A percentile compares a stretch with the other conserved stretches of the same genome.
These are phyloP conservation scores for Gorsachius magnificus DNA, from an alignment of 2,797 vertebrate species.

Conservation along the genomic window DNA sequence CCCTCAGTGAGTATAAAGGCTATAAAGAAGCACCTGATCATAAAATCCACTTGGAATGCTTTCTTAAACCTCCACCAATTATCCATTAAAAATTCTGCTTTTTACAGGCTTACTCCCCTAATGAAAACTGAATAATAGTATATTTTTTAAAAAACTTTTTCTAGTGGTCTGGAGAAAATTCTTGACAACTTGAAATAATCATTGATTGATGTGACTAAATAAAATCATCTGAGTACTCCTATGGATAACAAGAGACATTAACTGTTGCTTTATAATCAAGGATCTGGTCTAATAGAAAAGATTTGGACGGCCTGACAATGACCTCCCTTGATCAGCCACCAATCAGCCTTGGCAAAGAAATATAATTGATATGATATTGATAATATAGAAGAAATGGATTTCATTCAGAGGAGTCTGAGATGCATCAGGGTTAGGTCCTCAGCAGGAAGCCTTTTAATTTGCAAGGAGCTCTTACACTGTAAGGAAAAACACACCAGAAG, in stretches of 20 bases:
- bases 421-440: background rate
- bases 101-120: constrained; percentile 1
- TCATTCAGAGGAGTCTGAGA: background rate
- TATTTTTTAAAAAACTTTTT: background rate
- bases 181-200: constrained; percentile 20
- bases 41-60: constrained; percentile 68
- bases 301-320: background rate
- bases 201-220: constrained; percentile 21
- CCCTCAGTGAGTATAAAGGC: constrained; percentile 57
- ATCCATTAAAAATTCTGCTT: background rate
- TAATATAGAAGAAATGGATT: background rate
- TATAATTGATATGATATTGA: background rate
- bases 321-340: background rate
- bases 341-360: background rate
- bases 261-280: background rate
- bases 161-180: background rate
- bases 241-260: background rate
- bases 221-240: constrained; percentile 8
- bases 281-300: background rate
- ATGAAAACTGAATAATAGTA: background rate
- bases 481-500: background rate
- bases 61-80: constrained; percentile 55
- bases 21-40: constrained; percentile 66
- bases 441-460: constrained; percentile 25
- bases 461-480: background rate